Evolutionary conservation across 2,113 vertebrate genomes (phyloP), one percentile per base, ranked within the genome.

Genomic region (Labeo rohita): DNA sequence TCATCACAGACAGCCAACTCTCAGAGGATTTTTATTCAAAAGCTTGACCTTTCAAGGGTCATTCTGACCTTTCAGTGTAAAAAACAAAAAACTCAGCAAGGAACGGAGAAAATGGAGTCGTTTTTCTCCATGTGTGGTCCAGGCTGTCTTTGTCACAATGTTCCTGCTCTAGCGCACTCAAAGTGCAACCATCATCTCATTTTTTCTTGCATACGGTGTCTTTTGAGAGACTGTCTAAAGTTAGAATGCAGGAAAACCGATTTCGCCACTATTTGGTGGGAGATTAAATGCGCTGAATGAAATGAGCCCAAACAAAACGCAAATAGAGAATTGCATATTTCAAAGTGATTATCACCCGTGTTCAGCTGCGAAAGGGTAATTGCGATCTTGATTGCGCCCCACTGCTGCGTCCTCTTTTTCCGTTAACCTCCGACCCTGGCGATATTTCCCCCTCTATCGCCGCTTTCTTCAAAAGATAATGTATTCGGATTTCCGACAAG

Each of bases 401-500:
- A 56, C 28, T 82, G 73, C 36, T 23, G 21, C 47, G 39, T 82
- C 49, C 23, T 88, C 84, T 84, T 83, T 84, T 85, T 85, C 68
- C n/a, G 59, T 70, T 85, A 79, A 86, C 86, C 84, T 73, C 86
- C 56, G 88, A 89, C 85, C 81, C 70, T 10, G 74, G 43, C 81
- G 73, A 77, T 85, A 86, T 90, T 85, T 84, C 61, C 61, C 85
- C 23, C 86, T 89, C 83, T 75, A 56, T 85, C 49, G 73, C 73
- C n/a, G 12, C n/a, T 75, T 86, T 87, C 83, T 86, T 80, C 81
- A 86, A 75, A 89, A 87, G 89, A 92, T 93, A 92, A 95, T 94
- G 88, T 92, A 94, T 94, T 94, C 92, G 87, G 92, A 94, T 95
- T 94, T 92, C 91, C 92, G 92, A 94, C 94, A 93, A 95, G 93